Evolutionary conservation across 2,888 invertebrate species (phyloP).

Genomic region (Biston betularia): DNA sequence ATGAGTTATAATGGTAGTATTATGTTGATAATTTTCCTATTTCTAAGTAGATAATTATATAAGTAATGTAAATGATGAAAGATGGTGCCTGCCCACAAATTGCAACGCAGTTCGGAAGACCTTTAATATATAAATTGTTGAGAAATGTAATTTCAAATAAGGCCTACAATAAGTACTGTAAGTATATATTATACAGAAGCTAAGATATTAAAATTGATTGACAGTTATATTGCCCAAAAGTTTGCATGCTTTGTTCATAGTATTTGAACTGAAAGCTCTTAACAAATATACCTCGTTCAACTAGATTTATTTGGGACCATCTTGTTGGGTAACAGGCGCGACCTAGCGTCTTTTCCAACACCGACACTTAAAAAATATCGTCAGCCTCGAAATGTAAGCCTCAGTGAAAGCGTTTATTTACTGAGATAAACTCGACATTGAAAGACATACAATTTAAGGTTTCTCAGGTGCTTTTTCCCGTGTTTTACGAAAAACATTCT

Average conservation of each 20-base stretch:
- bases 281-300: conserved; percentile 29
- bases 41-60: no score
- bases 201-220: not conserved
- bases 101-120: no score
- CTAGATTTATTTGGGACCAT: conserved; percentile 29
- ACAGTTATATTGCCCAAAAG: conserved; percentile 18
- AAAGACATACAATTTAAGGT: conserved; percentile 2
- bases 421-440: conserved; percentile 4
- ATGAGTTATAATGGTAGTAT: no score
- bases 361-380: conserved; percentile 19
- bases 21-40: no score
- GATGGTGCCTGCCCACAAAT: no score
- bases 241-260: conserved; percentile 53
- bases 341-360: conserved; percentile 2
- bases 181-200: no score
- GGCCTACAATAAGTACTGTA: no score
- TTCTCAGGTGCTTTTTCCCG: not conserved
- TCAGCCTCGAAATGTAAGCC: conserved; percentile 11
- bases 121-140: no score
- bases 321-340: conserved; percentile 10
- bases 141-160: no score
- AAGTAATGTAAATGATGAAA: no score
- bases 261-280: conserved; percentile 52
- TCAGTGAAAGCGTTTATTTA: conserved; percentile 14
- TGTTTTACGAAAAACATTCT: not conserved